These are phyloP conservation scores for Heteronetta atricapilla DNA, from an alignment of 2,113 vertebrate species.

Conservation along the genomic window DNA sequence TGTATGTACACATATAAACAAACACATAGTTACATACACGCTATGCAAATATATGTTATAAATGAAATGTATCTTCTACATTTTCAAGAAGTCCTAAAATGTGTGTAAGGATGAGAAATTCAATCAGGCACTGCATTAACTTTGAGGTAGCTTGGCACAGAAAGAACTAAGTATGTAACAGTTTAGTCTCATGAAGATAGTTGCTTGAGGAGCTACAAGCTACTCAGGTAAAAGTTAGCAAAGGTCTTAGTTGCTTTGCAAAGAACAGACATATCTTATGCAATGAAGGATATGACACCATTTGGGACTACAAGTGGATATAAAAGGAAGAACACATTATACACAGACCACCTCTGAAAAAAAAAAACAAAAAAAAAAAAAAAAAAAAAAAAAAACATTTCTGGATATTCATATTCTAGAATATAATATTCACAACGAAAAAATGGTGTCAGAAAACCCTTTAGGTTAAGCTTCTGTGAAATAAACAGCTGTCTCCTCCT, in stretches of 20 bases:
- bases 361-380: neutral
- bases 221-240: neutral
- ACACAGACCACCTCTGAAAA: neutral
- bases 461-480: neutral
- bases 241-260: neutral
- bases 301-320: neutral
- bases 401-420: neutral
- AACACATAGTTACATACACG: neutral
- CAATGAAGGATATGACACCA: neutral
- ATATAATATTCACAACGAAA: neutral
- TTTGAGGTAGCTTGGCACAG: neutral
- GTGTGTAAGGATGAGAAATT: neutral
- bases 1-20: neutral
- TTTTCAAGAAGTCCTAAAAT: neutral
- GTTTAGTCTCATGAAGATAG: neutral
- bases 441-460: neutral
- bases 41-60: neutral
- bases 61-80: neutral
- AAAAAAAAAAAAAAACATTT: neutral
- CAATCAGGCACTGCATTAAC: neutral
- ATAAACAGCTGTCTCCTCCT: neutral
- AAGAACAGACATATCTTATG: neutral
- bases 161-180: neutral
- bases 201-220: neutral
- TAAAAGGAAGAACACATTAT: neutral